These are phyloP conservation scores for Stegana nigrithorax DNA, from an alignment of 2,888 invertebrate species.

Conservation along the genomic window DNA sequence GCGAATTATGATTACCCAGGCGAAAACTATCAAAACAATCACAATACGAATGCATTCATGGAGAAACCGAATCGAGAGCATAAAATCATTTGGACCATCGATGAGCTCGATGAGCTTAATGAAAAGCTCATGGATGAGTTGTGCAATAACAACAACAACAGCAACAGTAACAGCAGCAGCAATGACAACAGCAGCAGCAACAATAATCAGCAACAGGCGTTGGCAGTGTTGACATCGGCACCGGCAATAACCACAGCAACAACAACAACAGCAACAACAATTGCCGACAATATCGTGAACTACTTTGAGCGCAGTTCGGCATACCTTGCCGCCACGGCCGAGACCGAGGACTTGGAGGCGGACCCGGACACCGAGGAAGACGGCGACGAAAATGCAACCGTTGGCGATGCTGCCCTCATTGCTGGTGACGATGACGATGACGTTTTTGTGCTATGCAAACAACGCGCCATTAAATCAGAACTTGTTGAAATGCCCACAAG, in stretches of 20 bases:
- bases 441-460: conserved; percentile 35
- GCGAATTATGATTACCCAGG: conserved; percentile 49
- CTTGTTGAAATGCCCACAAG: too few species aligned
- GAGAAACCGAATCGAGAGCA: conserved; percentile 67
- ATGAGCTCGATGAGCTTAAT: conserved; percentile 59
- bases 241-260: neutral
- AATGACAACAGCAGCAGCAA: conserved; percentile 8
- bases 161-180: conserved; percentile 21
- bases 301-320: conserved; percentile 32
- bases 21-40: conserved; percentile 61
- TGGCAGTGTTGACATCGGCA: too few species aligned
- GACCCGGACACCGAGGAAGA: conserved; percentile 20
- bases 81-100: conserved; percentile 68
- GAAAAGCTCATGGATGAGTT: conserved; percentile 40
- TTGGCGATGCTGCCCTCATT: conserved; percentile 19
- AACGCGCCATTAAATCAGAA: too few species aligned
- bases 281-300: conserved; percentile 30
- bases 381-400: conserved; percentile 5
- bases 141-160: conserved; percentile 25
- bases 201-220: too few species aligned
- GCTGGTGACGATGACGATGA: conserved; percentile 40
- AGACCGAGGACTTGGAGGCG: neutral
- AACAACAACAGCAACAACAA: neutral
- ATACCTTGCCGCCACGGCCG: conserved; percentile 1
- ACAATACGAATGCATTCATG: conserved; percentile 27